These are phyloP conservation scores for Incurvaria masculella DNA, from an alignment of 2,888 invertebrate genomes.

Conservation along the genomic window DNA sequence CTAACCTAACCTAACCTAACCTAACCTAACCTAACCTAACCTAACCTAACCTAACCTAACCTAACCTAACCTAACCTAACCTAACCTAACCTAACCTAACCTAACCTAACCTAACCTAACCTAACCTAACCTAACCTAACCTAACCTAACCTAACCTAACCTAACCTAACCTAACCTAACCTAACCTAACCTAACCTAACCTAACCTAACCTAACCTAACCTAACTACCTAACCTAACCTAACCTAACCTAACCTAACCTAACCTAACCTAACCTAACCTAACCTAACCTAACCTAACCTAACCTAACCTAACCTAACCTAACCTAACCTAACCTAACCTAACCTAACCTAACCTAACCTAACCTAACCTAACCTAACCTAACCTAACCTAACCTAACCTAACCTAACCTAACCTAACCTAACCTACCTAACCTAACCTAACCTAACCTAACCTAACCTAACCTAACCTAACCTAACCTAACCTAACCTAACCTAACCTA, in stretches of 20 bases:
- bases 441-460: too few species aligned
- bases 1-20: background rate
- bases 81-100: background rate
- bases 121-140: background rate
- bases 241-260: conserved; percentile 1
- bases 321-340: background rate
- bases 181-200: conserved; percentile 2
- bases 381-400: conserved; percentile 7
- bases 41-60: background rate
- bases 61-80: background rate
- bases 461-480: conserved; percentile 8
- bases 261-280: conserved; percentile 6
- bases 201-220: conserved; percentile 4
- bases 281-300: conserved; percentile 8
- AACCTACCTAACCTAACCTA: too few species aligned
- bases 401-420: too few species aligned
- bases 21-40: too few species aligned
- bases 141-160: conserved; percentile 11
- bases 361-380: conserved; percentile 7
- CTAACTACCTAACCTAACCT: background rate
- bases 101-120: background rate
- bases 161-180: conserved; percentile 12
- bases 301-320: conserved; percentile 5
- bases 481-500: conserved; percentile 7
- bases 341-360: conserved; percentile 4